Evolutionary conservation across 2,797 vertebrate genomes (phyloP), one percentile per base, ranked within the genome.

Genomic region (Ptychadena robeensis): DNA sequence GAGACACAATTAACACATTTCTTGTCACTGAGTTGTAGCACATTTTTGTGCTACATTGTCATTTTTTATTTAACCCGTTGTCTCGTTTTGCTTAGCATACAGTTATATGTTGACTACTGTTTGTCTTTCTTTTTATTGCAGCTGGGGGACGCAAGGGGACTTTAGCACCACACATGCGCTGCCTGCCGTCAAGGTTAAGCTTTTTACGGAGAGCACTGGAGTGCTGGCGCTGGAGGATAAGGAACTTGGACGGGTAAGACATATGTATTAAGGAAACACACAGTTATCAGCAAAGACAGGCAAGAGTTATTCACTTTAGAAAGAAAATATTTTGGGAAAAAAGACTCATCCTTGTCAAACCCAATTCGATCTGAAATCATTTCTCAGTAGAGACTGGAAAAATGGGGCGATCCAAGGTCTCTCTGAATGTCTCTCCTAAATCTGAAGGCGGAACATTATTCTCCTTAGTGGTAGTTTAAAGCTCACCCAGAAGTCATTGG

Each of bases 141-240:
- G 98, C 68, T 99, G 98, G 98, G 98, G 98, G 10, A 99, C 98
- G 82, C 98, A 99, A 90, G 98, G 98, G 35, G 98, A 99, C 91
- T 99, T 99, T 91, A 96, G 94, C 0, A 99, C 97, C 11, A 98
- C 97, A 7, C 98, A 99, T 0, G 97, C 98, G 0, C 93, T 99
- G 72, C 98, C 98, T 27, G 97, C 96, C 8, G 97, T 99, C 86
- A 99, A 99, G 90, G 97, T 99, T 89, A 99, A 99, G 91, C 94
- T 99, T 76, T 99, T 99, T 88, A 99, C 98, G 0, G 98, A 99
- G 88, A 99, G 97, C 90, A 99, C 98, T 0, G 98, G 97, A 0
- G 98, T 99, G 66, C 86, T 99, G 91, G 97, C 98, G 37, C 91
- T 99, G 89, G 98, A 99, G 87, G 98, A 99, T 89, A 99, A 99